Percentiles rank a stretch among this genome's conserved stretches.
Conservation (phyloP, 2,113 vertebrate species). For the Seriola dumerili region DNA sequence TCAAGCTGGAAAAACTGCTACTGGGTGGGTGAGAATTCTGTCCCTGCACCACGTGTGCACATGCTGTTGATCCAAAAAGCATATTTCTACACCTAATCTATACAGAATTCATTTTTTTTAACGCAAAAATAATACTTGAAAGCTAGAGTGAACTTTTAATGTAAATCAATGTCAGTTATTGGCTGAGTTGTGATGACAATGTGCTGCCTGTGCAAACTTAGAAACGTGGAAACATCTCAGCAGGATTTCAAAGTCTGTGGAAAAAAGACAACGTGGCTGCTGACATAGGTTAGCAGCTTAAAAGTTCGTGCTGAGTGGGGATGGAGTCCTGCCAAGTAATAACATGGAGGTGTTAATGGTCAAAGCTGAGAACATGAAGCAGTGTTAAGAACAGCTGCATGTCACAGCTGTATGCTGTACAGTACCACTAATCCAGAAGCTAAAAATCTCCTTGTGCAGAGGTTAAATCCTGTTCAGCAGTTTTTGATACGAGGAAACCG, state of each 20-base stretch:
- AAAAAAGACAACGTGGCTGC: constrained; percentile 5
- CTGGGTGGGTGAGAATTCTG: neutral
- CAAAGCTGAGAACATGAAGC: constrained; percentile 25
- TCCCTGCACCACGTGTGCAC: neutral
- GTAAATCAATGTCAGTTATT: neutral
- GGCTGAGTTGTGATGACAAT: neutral
- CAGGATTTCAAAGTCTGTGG: constrained; percentile 34
- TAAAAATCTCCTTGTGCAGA: neutral
- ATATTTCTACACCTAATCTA: too few species aligned
- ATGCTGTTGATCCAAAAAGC: neutral
- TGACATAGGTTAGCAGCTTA: constrained; percentile 25
- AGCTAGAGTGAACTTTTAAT: neutral
- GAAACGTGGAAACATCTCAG: constrained; percentile 50
- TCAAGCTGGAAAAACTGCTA: too few species aligned
- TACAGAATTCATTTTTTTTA: neutral
- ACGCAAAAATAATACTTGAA: neutral
- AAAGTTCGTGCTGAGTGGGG: constrained; percentile 7
- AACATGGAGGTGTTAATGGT: constrained; percentile 6
- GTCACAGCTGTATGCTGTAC: neutral
- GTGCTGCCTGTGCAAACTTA: neutral
- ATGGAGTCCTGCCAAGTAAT: constrained; percentile 23
- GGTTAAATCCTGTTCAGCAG: too few species aligned
- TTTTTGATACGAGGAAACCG: too few species aligned
- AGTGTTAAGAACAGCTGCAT: neutral
- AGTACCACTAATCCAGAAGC: neutral